phyloP scores from a whole-genome alignment of 2,888 invertebrate species.

The Coelinius sp. region DNA sequence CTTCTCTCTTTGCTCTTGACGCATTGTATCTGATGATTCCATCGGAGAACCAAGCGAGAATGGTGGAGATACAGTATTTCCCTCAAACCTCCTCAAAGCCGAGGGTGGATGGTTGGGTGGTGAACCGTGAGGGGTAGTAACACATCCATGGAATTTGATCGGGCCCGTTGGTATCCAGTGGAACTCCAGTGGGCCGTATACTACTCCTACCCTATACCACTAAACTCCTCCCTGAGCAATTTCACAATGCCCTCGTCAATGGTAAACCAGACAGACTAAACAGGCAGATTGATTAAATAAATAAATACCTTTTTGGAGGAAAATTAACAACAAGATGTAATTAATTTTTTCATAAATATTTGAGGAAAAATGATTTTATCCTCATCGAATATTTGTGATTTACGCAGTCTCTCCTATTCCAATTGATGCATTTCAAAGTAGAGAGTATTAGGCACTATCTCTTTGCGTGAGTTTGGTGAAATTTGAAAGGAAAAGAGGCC shows the following conservation, averaged over 20 bases:
- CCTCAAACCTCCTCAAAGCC: conserved; percentile 27
- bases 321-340: neutral
- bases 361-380: neutral
- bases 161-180: conserved; percentile 4
- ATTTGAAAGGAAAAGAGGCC: neutral
- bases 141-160: conserved; percentile 31
- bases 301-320: neutral
- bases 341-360: neutral
- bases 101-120: neutral
- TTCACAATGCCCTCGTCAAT: neutral
- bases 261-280: conserved; percentile 16
- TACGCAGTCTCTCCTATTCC: neutral
- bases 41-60: conserved; percentile 15
- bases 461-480: neutral
- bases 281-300: neutral
- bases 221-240: neutral
- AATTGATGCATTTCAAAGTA: neutral
- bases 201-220: neutral
- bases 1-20: conserved; percentile 1
- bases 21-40: conserved; percentile 26
- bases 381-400: neutral
- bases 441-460: neutral
- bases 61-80: conserved; percentile 20
- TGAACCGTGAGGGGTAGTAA: conserved; percentile 28
- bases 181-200: conserved; percentile 12